These are phyloP conservation scores for Samia ricini DNA, from an alignment of 1,140 invertebrate genomes.

Conservation along the genomic window DNA sequence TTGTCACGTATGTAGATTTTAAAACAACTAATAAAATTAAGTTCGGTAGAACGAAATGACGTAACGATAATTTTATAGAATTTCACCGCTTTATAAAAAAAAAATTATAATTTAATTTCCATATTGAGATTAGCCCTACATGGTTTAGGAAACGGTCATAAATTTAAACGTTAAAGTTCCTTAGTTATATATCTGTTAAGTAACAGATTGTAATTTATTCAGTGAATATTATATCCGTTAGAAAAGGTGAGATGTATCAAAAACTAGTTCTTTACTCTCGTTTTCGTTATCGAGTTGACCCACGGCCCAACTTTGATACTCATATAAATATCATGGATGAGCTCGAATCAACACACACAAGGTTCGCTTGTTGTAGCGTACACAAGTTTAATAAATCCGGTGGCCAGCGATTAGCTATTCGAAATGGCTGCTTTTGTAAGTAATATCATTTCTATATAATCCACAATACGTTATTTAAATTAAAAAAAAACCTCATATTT, in stretches of 20 bases:
- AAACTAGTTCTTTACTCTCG: slow-evolving; percentile 55
- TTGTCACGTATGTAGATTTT: too few species aligned
- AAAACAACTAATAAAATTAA: too few species aligned
- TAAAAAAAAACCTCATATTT: neutral
- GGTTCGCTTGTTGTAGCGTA: slow-evolving; percentile 54
- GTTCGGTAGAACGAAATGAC: neutral
- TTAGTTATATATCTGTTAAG: slow-evolving; percentile 2
- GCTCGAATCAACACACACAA: slow-evolving; percentile 55
- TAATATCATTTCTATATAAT: slow-evolving; percentile 22
- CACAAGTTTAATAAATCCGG: slow-evolving; percentile 49
- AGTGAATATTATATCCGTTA: slow-evolving; percentile 52
- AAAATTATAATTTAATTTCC: neutral
- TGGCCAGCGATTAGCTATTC: slow-evolving; percentile 74
- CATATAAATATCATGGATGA: slow-evolving; percentile 66
- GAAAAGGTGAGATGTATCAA: slow-evolving; percentile 52
- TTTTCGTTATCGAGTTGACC: slow-evolving; percentile 39
- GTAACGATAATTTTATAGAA: neutral
- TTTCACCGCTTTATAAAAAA: neutral
- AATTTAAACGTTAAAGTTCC: neutral
- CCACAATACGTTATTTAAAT: too few species aligned
- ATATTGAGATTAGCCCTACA: slow-evolving; percentile 5
- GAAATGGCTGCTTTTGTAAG: slow-evolving; percentile 71
- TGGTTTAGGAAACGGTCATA: neutral
- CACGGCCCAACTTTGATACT: slow-evolving; percentile 32
- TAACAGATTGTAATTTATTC: slow-evolving; percentile 50